phyloP scores from a whole-genome alignment of 2,888 invertebrate species.

The Pandemis cinnamomeana region DNA sequence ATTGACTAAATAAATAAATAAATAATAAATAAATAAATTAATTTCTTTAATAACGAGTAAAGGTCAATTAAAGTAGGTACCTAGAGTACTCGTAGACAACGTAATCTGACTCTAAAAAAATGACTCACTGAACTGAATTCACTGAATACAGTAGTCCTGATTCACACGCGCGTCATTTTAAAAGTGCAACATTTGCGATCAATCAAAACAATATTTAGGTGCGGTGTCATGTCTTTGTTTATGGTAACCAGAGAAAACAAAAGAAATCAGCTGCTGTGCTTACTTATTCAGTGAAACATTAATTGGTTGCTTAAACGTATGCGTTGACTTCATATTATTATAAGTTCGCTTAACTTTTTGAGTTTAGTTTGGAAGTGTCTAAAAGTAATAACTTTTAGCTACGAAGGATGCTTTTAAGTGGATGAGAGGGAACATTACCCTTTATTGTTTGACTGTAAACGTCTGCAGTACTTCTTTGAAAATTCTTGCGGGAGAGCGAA shows the following conservation, averaged over 20 bases:
- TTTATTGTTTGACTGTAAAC: too few species aligned
- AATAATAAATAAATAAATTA: too few species aligned
- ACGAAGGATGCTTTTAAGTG: too few species aligned
- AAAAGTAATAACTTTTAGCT: too few species aligned
- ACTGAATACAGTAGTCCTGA: conserved; percentile 28
- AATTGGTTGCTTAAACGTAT: background rate
- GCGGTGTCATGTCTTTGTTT: conserved; percentile 32
- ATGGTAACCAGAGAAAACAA: conserved; percentile 24
- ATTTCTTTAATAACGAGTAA: background rate
- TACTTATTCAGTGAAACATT: background rate
- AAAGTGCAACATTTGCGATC: conserved; percentile 24
- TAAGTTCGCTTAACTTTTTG: too few species aligned
- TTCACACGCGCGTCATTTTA: conserved; percentile 28
- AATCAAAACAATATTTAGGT: conserved; percentile 29
- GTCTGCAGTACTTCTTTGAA: too few species aligned
- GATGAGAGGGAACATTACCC: too few species aligned
- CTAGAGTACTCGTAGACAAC: background rate
- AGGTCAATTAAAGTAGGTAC: background rate
- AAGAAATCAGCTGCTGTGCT: conserved; percentile 35
- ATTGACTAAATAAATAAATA: too few species aligned
- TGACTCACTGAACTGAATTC: conserved; percentile 31
- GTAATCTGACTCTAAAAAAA: conserved; percentile 21
- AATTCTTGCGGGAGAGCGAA: too few species aligned
- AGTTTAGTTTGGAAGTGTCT: too few species aligned
- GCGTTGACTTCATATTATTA: background rate